Evolutionary conservation across 2,113 vertebrate species (phyloP), one percentile per base, ranked within the genome.

Genomic region (Setophaga petechia): DNA sequence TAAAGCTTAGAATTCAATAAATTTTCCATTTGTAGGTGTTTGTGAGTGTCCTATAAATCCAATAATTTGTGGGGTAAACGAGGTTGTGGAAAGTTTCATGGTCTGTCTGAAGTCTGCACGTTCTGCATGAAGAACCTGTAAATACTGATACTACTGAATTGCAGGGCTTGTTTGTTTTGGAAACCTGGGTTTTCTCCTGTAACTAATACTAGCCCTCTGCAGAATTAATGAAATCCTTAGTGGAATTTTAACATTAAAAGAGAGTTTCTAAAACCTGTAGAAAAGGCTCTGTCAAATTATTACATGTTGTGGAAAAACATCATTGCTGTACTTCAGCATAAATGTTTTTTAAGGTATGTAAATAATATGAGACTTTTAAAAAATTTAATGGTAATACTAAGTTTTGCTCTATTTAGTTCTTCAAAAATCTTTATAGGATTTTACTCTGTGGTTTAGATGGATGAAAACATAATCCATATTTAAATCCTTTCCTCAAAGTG

Each of bases 1-100:
- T 90, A 94, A 92, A 95, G 47, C 73, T 85, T 84, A 74, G 57
- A 90, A 87, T 93, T 94, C 86, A 87, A 95, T 90, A 72, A 31
- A 28, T 94, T 95, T 72, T 41, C 83, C 27, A 67, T 96, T 92
- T 96, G 94, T 96, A 85, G 96, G 89, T 94, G 87, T 92, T 83
- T 22, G 63, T 90, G 94, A 79, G 78, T 89, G 95, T 97, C 92
- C 80, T 96, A 62, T 91, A 94, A 77, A 96, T 94, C 76, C 94
- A 87, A 30, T 84, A 68, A 95, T 89, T 95, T 62, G 52, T 91
- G 41, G 39, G 51, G 61, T 90, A 81, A 93, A 90, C 2, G 13
- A 67, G 54, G n/a, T 69, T 78, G 75, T 61, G n/a, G 55, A 58
- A 35, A 51, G 46, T 28, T 77, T 93, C 28, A 7, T 30, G 44